Base-by-base conservation (phyloP, 1,140 invertebrate genomes). In the Drosophila tristis region DNA sequence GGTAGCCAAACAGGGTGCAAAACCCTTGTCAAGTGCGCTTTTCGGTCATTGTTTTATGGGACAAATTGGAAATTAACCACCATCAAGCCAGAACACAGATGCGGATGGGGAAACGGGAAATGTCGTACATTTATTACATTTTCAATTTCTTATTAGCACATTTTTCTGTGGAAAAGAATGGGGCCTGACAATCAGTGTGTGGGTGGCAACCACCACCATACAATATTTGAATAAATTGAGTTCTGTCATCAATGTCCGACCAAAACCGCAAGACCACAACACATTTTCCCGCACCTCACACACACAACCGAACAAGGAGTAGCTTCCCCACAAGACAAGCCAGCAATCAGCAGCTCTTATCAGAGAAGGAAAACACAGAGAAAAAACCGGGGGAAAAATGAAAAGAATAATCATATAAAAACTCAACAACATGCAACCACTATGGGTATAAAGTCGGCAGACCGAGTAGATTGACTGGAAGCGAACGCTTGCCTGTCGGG, bases 401-500 rank as follows among this genome's bases (percentile, higher is more conserved):
- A 39, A 13, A 54, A 48, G 51, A 65, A 72, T 62, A 31, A 62
- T 56, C 51, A 54, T 54, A 54, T 54, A 74, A 75, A 65, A 51
- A 60, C 43, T 60, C 60, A 78, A 66, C 66, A 65, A 65, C 61
- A 72, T 55, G 66, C 73, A 78, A 76, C 67, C 67, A 77, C 68
- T 39, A 39, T 39, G 35, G 35, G 35, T 66, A 66, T 75, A 77
- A 62, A 74, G 74, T 74, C 72, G 44, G 58, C 44, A 72, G 43
- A 59, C 31, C 66, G 68, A 79, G 74, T 79, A 77, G 77, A 79
- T 79, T 79, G 77, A 79, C 74, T 79, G 74, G 57, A 78, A 76
- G 61, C 73, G 73, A 49, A 39, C 11, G 49, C 39, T 67, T 57
- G 65, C 23, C 48, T 53, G 2, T 9, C 31, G 31, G 31, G 8